These are phyloP conservation scores for Perca schrenkii DNA, from an alignment of 2,113 vertebrate species.

Conservation along the genomic window DNA sequence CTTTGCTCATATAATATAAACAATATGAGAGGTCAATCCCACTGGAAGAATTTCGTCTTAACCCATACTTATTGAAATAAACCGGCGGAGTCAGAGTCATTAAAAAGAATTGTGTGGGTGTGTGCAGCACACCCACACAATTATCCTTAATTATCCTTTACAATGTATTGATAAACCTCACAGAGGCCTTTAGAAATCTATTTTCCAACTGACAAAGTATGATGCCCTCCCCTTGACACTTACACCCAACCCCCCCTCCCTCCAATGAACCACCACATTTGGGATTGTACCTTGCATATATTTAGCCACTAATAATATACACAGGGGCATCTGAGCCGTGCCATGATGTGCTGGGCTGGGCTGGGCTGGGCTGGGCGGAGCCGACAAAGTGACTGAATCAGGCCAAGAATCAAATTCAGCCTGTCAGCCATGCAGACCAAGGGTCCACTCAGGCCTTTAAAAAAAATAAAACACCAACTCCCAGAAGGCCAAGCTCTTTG, in stretches of 20 bases:
- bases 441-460: conserved; percentile 69
- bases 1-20: background rate
- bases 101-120: background rate
- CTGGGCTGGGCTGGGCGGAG: conserved; percentile 12
- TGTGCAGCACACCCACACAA: background rate
- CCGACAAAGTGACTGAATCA: conserved; percentile 81
- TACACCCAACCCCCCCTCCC: conserved; percentile 1
- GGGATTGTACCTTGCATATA: conserved; percentile 59
- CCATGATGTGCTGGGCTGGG: conserved; percentile 37
- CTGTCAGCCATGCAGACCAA: conserved; percentile 74
- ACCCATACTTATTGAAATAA: background rate
- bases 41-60: background rate
- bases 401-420: conserved; percentile 80
- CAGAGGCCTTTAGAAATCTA: conserved; percentile 2
- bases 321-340: conserved; percentile 55
- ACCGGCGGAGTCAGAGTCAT: background rate
- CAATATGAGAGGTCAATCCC: background rate
- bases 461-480: conserved; percentile 71
- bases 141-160: background rate
- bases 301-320: conserved; percentile 72
- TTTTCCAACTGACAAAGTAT: background rate
- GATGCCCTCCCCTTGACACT: background rate
- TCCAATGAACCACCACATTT: conserved; percentile 26
- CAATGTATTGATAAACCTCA: background rate
- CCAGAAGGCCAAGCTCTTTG: conserved; percentile 74